phyloP scores from a whole-genome alignment of 1,140 invertebrate species.

The Drosophila lini region DNA sequence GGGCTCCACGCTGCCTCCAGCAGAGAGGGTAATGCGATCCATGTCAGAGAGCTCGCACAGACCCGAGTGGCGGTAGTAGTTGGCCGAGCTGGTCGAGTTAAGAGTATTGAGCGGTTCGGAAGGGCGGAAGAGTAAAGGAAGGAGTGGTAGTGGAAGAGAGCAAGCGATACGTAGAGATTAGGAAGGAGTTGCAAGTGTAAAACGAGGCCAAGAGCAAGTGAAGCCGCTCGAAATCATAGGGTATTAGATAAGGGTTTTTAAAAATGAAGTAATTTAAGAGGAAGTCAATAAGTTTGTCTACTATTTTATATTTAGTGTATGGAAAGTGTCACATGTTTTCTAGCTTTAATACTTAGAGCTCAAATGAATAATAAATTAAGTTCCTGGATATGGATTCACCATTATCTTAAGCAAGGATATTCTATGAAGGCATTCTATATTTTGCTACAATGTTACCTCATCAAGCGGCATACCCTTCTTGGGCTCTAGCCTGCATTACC shows the following conservation, averaged over 20 bases:
- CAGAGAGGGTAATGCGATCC: conserved; percentile 94
- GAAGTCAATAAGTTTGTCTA: neutral
- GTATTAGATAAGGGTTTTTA: neutral
- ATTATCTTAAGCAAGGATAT: neutral
- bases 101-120: conserved; percentile 76
- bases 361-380: neutral
- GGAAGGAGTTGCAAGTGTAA: conserved; percentile 33
- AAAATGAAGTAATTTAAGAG: neutral
- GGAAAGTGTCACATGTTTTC: neutral
- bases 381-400: neutral
- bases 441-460: neutral
- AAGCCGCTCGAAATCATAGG: conserved; percentile 24
- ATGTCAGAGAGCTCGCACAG: conserved; percentile 95
- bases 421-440: neutral
- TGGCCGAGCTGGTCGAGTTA: conserved; percentile 90
- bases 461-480: neutral
- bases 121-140: conserved; percentile 54
- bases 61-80: conserved; percentile 93
- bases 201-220: conserved; percentile 26
- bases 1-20: conserved; percentile 89
- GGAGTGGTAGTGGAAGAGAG: conserved; percentile 37
- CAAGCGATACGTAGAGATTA: conserved; percentile 51
- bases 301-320: neutral
- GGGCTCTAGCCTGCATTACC: neutral
- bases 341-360: neutral